phyloP scores from a whole-genome alignment of 2,797 vertebrate genomes.

The Halcyon leucocephala region DNA sequence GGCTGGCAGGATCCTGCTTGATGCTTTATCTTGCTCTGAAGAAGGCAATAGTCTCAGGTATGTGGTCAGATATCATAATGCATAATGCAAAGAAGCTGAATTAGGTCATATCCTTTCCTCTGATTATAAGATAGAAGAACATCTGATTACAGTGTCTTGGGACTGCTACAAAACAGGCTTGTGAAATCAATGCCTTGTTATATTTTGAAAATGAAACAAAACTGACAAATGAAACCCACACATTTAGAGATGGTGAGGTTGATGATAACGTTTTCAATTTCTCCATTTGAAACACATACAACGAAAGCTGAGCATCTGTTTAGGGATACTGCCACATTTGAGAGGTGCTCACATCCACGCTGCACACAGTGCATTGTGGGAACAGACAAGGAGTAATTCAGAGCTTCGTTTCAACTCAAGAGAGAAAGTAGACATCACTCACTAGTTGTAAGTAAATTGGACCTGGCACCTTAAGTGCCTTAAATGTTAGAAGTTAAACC shows the following conservation, averaged over 20 bases:
- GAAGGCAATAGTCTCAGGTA: background rate
- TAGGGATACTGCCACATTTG: background rate
- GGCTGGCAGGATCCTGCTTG: background rate
- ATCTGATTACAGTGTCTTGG: background rate
- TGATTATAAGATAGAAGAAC: background rate
- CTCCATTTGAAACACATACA: background rate
- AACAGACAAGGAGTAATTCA: background rate
- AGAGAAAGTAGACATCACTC: conserved; percentile 55
- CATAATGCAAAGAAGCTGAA: conserved; percentile 26
- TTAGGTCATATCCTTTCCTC: conserved; percentile 27
- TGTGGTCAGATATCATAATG: conserved; percentile 21
- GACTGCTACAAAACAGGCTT: conserved; percentile 15
- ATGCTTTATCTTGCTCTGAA: background rate
- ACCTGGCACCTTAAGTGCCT: conserved; percentile 74
- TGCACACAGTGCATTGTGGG: background rate
- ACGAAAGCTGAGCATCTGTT: background rate
- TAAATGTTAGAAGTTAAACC: conserved; percentile 69
- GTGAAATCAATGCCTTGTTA: conserved; percentile 36
- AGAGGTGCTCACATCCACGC: background rate
- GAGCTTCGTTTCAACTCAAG: background rate
- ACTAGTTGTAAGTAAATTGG: conserved; percentile 70
- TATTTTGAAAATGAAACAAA: conserved; percentile 22
- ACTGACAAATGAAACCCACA: background rate
- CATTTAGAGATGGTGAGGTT: background rate
- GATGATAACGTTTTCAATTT: background rate